Base-by-base conservation (phyloP, 2,888 invertebrate species). In the Torymus tubicola region DNA sequence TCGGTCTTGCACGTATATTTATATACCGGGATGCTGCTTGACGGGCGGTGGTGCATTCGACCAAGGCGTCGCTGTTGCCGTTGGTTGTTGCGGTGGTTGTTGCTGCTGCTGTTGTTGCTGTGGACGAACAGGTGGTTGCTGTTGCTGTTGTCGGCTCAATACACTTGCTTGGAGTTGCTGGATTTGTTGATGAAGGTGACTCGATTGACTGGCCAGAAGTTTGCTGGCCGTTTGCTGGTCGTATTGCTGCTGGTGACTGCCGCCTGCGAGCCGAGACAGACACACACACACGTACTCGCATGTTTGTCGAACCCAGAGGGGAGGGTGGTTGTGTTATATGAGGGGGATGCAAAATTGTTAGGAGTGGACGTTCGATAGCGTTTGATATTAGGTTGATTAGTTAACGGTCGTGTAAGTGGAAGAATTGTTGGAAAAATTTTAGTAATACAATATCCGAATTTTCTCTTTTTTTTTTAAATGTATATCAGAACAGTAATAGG, bases 11-110 rank as follows among this genome's bases (percentile, higher is more conserved):
- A 50, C 4, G 13, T 80, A 24, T 31, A 57, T 63, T 68, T 74
- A 58, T 78, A 83, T 89, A 90, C 90, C 90, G 82, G 89, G 88
- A 85, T 89, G 89, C 77, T 89, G 90, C 82, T 90, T 90, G 76
- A 89, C 86, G 69, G 86, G 82, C 81, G 89, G 85, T 83, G 85
- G 83, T 81, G 88, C 85, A 83, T 86, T 89, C 42, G 87, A 82
- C 90, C 90, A 90, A 61, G 87, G 85, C 4, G 86, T 81, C 78
- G 84, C 81, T 86, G 87, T 67, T 84, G 84, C 74, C 83, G 85
- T 81, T 73, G 86, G 89, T 83, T 88, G 90, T 79, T 88, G 82
- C 10, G 61, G 68, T 8, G 75, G 81, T 11, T 64, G 50, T 52
- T 67, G 75, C 16, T 72, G 70, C 31, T 67, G 78, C 61, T 88